These are phyloP conservation scores for Polydrusus pterygomalis DNA, from an alignment of 2,888 invertebrate genomes.

Conservation along the genomic window DNA sequence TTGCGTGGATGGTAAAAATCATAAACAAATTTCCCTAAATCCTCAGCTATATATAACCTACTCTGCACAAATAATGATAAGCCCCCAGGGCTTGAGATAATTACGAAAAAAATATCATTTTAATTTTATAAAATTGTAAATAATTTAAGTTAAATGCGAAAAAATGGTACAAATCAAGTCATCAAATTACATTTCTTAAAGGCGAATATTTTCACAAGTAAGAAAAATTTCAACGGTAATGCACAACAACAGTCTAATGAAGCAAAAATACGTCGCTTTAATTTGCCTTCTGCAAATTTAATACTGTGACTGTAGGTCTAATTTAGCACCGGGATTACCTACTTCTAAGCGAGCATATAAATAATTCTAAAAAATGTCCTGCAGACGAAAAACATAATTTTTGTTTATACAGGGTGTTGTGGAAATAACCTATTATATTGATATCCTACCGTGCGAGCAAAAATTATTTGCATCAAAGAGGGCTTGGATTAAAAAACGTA, in stretches of 20 bases:
- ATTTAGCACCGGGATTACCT: neutral
- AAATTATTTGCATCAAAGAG: too few species aligned
- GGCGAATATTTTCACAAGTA: conserved; percentile 4
- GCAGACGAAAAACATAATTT: neutral
- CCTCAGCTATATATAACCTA: neutral
- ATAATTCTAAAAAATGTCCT: neutral
- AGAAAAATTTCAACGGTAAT: conserved; percentile 22
- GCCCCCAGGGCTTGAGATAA: neutral
- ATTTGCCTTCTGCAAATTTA: conserved; percentile 19
- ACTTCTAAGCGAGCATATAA: neutral
- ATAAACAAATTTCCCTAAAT: too few species aligned
- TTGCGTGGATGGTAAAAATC: too few species aligned
- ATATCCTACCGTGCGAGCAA: too few species aligned
- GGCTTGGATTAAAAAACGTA: too few species aligned
- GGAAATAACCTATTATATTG: too few species aligned
- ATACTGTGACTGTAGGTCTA: conserved; percentile 12
- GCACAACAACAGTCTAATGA: conserved; percentile 2
- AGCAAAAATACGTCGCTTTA: conserved; percentile 10
- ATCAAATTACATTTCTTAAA: conserved; percentile 8
- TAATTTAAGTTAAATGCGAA: neutral
- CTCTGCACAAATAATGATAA: too few species aligned
- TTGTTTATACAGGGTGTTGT: neutral
- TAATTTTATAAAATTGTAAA: neutral
- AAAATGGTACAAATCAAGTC: neutral
- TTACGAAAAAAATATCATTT: neutral